Evolutionary conservation across 2,113 vertebrate genomes (phyloP), one percentile per base, ranked within the genome.

Genomic region (Tenebrosternarchus preto): DNA sequence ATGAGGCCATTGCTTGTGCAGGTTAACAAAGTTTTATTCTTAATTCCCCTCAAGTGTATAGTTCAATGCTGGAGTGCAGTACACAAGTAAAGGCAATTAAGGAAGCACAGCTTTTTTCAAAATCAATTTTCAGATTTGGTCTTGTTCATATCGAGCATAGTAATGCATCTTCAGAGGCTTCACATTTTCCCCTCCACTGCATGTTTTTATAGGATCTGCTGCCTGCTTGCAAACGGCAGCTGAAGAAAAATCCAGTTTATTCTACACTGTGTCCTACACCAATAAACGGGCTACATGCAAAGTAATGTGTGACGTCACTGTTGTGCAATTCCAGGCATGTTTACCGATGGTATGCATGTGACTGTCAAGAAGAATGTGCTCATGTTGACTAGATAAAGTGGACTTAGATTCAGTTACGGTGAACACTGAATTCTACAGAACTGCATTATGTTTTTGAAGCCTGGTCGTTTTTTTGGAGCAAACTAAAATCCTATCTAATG

Each of bases 1-100:
- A 24, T 5, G 33, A 67, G 0, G 77, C 84, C 84, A 85, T 85
- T 43, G 50, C 1, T 27, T 12, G 36, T n/a, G n/a, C n/a, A n/a
- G n/a, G n/a, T n/a, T n/a, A n/a, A n/a, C 39, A 33, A 56, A 25
- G 12, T 64, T 61, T 60, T 43, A 8, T 43, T 4, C 6, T 8
- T 29, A 29, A 4, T 27, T 1, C 20, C 43, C 15, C 15, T 43
- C n/a, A 4, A 5, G 20, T 24, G 9, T 61, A n/a, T 61, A 61
- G 59, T 43, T 43, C 59, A 24, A 61, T 11, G 24, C 57, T n/a
- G 2, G 12, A 60, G 19, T 0, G 4, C 61, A 17, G 53, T 77
- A 9, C 29, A 56, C 1, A 77, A 27, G n/a, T 67, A 59, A 59
- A 59, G 17, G 46, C 11, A 59, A 24, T 5, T 22, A 11, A 36